Evolutionary conservation across 2,797 vertebrate genomes (phyloP).

Genomic region (Squalus acanthias): DNA sequence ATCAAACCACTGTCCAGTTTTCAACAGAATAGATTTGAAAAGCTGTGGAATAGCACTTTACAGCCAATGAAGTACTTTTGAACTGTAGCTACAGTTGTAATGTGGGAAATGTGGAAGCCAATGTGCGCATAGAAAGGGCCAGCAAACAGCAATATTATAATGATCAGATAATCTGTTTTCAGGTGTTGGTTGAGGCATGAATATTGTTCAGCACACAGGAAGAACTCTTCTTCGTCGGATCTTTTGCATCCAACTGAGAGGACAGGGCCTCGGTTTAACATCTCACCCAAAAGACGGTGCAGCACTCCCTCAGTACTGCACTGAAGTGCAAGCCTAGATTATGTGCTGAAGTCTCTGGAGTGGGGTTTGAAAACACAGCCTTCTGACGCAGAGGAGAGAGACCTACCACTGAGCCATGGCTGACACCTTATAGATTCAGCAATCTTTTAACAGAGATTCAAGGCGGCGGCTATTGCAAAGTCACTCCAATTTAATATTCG

Average conservation of each 20-base stretch:
- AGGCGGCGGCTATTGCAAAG: no score
- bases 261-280: background rate
- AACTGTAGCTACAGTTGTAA: background rate
- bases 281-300: background rate
- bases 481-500: no score
- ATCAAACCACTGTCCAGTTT: background rate
- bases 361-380: no score
- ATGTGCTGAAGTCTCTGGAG: no score
- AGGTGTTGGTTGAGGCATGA: background rate
- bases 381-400: no score
- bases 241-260: background rate
- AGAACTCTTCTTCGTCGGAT: background rate
- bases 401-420: no score
- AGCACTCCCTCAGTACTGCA: background rate
- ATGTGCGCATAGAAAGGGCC: no score
- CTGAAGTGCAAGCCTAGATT: background rate
- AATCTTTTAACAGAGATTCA: no score
- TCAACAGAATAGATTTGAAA: background rate
- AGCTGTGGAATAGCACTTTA: background rate
- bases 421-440: no score
- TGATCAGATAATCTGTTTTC: no score
- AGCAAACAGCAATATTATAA: no score
- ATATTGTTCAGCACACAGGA: background rate
- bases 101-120: no score
- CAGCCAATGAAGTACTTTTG: background rate